phyloP scores from a whole-genome alignment of 2,797 vertebrate genomes.

The Lithobates pipiens region DNA sequence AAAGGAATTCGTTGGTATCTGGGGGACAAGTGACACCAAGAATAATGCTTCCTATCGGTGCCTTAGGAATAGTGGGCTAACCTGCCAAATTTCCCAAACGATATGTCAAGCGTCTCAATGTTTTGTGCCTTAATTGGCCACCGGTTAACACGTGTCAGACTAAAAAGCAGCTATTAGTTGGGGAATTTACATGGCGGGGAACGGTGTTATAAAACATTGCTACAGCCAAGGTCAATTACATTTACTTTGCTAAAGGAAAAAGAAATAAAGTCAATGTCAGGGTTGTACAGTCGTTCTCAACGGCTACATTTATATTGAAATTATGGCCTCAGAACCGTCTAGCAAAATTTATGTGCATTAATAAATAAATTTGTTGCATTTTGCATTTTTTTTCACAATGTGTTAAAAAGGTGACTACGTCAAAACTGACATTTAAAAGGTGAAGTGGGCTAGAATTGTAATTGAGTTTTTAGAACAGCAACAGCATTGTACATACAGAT shows the following conservation, averaged over 20 bases:
- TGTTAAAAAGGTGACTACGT: background rate
- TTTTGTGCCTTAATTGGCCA: conserved; percentile 50
- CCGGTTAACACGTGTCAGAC: conserved; percentile 29
- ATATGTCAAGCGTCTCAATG: conserved; percentile 57
- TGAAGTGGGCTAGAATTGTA: background rate
- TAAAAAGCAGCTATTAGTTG: conserved; percentile 19
- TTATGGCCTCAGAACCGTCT: background rate
- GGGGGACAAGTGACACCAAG: conserved; percentile 55
- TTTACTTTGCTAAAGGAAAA: background rate
- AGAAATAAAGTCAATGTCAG: background rate
- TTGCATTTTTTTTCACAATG: background rate
- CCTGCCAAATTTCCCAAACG: conserved; percentile 52
- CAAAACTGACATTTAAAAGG: background rate
- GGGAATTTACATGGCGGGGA: conserved; percentile 20
- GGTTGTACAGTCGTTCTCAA: too few relatives aligned
- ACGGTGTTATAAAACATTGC: conserved; percentile 8
- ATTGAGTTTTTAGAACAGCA: too few relatives aligned
- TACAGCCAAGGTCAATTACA: conserved; percentile 20
- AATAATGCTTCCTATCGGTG: conserved; percentile 51
- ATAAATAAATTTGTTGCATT: background rate
- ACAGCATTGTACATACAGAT: too few relatives aligned
- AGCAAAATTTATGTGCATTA: background rate
- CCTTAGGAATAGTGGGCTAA: conserved; percentile 53
- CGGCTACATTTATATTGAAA: background rate
- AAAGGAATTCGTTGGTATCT: conserved; percentile 63